A percentile compares a stretch with the other conserved stretches of the same genome.
Conservation (phyloP, 2,888 invertebrate species). For the Agriopis aurantiaria region DNA sequence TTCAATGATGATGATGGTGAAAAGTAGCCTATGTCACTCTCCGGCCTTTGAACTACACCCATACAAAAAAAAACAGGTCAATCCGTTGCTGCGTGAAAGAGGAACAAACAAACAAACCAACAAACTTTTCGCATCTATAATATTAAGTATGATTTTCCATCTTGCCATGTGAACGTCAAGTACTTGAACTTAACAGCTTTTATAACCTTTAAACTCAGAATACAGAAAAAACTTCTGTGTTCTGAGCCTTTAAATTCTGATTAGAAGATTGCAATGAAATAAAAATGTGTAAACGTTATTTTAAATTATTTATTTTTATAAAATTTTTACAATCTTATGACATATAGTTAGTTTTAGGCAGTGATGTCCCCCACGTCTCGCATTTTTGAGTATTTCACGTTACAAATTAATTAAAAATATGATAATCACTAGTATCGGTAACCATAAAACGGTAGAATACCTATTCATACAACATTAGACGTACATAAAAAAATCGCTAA, state of each 20-base stretch:
- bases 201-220: too few species aligned
- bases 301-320: constrained; percentile 59
- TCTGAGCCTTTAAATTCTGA: background rate
- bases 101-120: too few species aligned
- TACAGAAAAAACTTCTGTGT: too few species aligned
- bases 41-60: too few species aligned
- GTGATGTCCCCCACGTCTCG: constrained; percentile 69
- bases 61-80: too few species aligned
- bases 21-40: too few species aligned
- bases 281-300: background rate
- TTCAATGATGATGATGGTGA: too few species aligned
- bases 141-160: too few species aligned
- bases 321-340: constrained; percentile 69
- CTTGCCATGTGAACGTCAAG: too few species aligned
- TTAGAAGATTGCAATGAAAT: background rate
- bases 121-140: too few species aligned
- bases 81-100: too few species aligned
- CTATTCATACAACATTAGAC: constrained; percentile 46
- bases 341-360: constrained; percentile 80
- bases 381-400: constrained; percentile 76
- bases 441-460: constrained; percentile 50
- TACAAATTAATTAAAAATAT: constrained; percentile 59
- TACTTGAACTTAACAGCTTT: too few species aligned
- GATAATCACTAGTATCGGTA: constrained; percentile 65
- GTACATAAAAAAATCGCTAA: constrained; percentile 46